Percentiles rank a stretch among this genome's conserved stretches.
These are phyloP conservation scores for Ichneumon xanthorius DNA, from an alignment of 2,888 invertebrate genomes.

Conservation along the genomic window DNA sequence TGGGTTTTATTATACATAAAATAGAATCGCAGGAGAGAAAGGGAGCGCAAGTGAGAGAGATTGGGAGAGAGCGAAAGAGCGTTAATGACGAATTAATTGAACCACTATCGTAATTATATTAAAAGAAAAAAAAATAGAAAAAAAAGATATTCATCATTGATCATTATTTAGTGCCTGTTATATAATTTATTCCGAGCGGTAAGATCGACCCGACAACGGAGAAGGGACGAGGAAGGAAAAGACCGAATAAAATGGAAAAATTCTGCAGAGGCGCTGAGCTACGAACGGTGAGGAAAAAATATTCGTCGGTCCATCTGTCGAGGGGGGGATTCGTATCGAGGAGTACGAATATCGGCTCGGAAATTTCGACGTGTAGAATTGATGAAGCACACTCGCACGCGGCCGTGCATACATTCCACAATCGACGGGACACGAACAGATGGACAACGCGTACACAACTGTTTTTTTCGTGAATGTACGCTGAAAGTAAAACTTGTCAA, in stretches of 20 bases:
- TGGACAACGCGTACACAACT: background rate
- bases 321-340: background rate
- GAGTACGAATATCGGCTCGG: background rate
- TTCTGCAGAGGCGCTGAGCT: background rate
- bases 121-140: background rate
- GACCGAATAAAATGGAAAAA: background rate
- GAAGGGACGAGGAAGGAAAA: conserved; percentile 10
- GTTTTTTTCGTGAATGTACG: background rate
- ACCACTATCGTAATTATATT: conserved; percentile 52
- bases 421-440: background rate
- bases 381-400: conserved; percentile 43
- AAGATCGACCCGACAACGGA: conserved; percentile 37
- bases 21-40: conserved; percentile 36
- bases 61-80: conserved; percentile 24
- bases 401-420: conserved; percentile 64
- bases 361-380: conserved; percentile 48
- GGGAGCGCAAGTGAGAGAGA: conserved; percentile 35
- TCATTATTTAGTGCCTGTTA: conserved; percentile 63
- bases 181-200: conserved; percentile 62
- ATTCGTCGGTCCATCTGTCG: conserved; percentile 16
- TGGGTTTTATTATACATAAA: conserved; percentile 34
- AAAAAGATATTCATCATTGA: conserved; percentile 57
- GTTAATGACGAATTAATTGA: conserved; percentile 52
- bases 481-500: too few relatives aligned
- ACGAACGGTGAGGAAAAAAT: conserved; percentile 19